These are phyloP conservation scores for Anguilla obscura DNA, from an alignment of 2,797 vertebrate species.

Conservation along the genomic window DNA sequence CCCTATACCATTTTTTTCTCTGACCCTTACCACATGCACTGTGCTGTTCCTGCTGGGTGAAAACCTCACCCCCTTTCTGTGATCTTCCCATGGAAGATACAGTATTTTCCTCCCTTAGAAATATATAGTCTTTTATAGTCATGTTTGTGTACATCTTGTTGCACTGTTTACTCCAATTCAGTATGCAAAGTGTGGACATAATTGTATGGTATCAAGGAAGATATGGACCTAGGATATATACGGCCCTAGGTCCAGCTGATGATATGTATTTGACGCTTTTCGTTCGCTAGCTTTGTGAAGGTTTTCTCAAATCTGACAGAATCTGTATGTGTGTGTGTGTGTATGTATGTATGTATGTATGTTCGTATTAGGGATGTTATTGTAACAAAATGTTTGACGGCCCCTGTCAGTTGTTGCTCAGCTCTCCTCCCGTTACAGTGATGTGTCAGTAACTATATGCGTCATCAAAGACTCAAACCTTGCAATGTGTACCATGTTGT, in stretches of 20 bases:
- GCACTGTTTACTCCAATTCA: neutral
- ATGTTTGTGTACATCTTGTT: neutral
- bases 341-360: too few relatives aligned
- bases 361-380: too few relatives aligned
- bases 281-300: neutral
- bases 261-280: neutral
- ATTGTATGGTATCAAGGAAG: neutral
- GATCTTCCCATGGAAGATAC: neutral
- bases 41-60: neutral
- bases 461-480: too few relatives aligned
- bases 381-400: too few relatives aligned
- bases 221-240: neutral
- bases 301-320: neutral
- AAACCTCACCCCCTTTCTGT: neutral
- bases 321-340: neutral
- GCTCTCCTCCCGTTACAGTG: too few relatives aligned
- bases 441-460: too few relatives aligned
- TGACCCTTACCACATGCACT: neutral
- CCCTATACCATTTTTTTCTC: too few relatives aligned
- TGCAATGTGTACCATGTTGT: too few relatives aligned
- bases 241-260: neutral
- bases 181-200: neutral
- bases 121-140: neutral
- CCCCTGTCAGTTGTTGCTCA: too few relatives aligned
- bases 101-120: neutral